Evolutionary conservation across 2,113 vertebrate genomes (phyloP), one percentile per base, ranked within the genome.

Genomic region (Clinocottus analis): DNA sequence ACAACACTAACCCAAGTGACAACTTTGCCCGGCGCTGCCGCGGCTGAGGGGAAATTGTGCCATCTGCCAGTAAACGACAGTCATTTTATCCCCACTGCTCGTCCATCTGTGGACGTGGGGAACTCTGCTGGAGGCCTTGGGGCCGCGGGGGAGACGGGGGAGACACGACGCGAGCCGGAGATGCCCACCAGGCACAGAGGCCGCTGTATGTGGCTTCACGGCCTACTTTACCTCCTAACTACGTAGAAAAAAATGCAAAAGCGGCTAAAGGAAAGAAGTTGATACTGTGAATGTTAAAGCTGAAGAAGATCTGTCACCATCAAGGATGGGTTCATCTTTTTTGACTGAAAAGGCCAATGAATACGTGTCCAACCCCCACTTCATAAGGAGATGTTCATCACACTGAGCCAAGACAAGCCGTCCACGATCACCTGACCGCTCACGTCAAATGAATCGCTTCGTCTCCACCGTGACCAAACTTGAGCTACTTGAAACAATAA

Each of bases 1-100:
- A 65, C 25, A 76, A 62, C 60, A 61, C 63, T 65, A 59, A 75
- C 63, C 72, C 69, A 61, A 77, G 87, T 61, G 72, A 79, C 74
- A 82, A 68, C 68, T 89, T 60, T 72, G 72, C 75, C 53, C 63
- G 0, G 68, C 21, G 41, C 74, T 53, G 87, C 0, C 37, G 80
- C 13, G 49, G 68, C 85, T 76, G 79, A 91, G 83, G 83, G 90
- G 85, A 88, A 87, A 85, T 37, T 47, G 67, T 69, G 81, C 90
- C 91, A 91, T 92, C 91, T 92, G 91, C 87, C 85, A 85, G 79
- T 60, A 72, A 83, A 83, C 83, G 82, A 87, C 80, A 60, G 82
- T 87, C 89, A 83, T 70, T 87, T 91, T 87, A 77, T 87, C 60
- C 89, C 89, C 53, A 90, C 87, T 86, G 91, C 85, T 90, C 10